Evolutionary conservation across 2,797 vertebrate species (phyloP).

Genomic region (Hipposideros larvatus): DNA sequence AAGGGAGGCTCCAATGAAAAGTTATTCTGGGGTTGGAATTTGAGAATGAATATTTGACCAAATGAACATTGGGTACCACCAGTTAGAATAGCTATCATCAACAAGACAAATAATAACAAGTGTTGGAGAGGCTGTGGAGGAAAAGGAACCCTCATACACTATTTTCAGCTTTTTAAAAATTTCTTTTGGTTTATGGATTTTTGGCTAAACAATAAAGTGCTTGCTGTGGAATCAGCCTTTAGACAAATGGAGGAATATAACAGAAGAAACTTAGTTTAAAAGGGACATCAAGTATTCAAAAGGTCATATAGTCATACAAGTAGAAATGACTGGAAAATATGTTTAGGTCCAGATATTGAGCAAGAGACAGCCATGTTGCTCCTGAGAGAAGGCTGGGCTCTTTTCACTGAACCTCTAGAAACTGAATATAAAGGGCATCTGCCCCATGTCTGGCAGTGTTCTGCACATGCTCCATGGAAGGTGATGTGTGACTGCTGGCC

Average conservation of each 20-base stretch:
- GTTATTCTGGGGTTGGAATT: background rate
- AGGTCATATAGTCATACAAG: background rate
- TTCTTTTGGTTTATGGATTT: background rate
- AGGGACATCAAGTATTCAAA: background rate
- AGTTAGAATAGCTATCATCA: no score
- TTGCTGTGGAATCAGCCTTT: background rate
- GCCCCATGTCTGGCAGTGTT: background rate
- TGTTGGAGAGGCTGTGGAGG: no score
- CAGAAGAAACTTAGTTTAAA: background rate
- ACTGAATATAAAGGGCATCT: background rate
- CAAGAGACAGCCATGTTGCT: background rate
- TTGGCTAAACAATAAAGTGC: background rate
- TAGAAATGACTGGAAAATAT: background rate
- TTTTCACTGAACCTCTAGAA: background rate
- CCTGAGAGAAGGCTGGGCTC: background rate
- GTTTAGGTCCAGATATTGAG: background rate
- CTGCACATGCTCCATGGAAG: background rate
- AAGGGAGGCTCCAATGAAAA: background rate
- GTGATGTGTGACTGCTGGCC: background rate
- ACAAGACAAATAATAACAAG: no score
- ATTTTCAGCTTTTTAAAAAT: background rate
- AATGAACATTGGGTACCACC: background rate
- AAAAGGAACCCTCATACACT: no score
- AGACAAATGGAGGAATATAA: background rate
- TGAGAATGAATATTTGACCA: background rate